A percentile compares a stretch with the other conserved stretches of the same genome.
phyloP scores from a whole-genome alignment of 2,113 vertebrate species.

The Guaruba guarouba region DNA sequence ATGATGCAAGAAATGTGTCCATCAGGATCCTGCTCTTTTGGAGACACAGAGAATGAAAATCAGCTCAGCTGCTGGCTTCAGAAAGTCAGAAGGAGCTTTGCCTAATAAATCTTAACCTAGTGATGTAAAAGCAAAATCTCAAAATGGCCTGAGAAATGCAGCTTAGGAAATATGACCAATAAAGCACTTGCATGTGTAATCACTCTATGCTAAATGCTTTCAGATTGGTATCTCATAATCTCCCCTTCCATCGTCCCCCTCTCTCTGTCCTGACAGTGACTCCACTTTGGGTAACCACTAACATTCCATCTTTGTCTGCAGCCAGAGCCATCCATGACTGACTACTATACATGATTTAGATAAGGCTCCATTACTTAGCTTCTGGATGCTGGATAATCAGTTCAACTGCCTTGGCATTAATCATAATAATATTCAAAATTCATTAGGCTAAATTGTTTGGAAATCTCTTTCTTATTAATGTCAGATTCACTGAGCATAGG shows the following conservation, averaged over 20 bases:
- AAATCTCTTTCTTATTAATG: constrained; percentile 77
- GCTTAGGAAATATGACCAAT: not conserved
- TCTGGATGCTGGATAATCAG: constrained; percentile 34
- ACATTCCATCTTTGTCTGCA: not conserved
- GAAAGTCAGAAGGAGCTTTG: not conserved
- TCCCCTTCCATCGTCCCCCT: not conserved
- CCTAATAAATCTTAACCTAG: constrained; percentile 1
- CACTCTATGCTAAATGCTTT: not conserved
- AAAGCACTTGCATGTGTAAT: not conserved
- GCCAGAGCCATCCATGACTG: not conserved
- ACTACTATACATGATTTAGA: not conserved
- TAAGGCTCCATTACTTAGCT: constrained; percentile 32
- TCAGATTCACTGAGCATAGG: constrained; percentile 48
- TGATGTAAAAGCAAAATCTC: not conserved
- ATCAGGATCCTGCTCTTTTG: not conserved
- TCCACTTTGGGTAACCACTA: not conserved
- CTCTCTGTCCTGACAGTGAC: not conserved
- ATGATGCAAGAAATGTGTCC: not conserved
- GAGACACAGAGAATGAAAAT: not conserved
- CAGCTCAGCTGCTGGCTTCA: not conserved
- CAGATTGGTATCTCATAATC: not conserved
- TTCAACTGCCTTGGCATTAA: constrained; percentile 33
- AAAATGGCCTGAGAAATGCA: constrained; percentile 13
- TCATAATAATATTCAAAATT: constrained; percentile 74
- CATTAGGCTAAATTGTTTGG: constrained; percentile 74